Percentiles rank a stretch among this genome's conserved stretches.
Evolutionary conservation across 1,140 invertebrate genomes (phyloP).

Genomic region (Diploscapter pachys): DNA sequence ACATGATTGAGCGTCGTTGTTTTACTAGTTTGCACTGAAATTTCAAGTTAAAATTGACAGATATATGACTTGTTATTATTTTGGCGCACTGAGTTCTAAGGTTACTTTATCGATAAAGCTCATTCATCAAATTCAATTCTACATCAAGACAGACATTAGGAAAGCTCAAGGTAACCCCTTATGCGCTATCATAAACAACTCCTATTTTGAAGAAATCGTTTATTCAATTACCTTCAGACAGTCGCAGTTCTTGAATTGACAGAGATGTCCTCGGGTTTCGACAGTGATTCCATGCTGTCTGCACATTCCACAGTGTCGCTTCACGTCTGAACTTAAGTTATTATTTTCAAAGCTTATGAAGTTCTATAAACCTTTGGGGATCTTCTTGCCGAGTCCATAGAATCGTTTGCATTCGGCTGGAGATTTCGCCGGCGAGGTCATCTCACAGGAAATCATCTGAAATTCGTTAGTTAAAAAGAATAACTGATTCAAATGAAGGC

Average conservation of each 20-base stretch:
- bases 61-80: background rate
- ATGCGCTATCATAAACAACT: too few species aligned
- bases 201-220: background rate
- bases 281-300: conserved; percentile 49
- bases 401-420: conserved; percentile 22
- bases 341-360: background rate
- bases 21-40: conserved; percentile 55
- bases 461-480: too few species aligned
- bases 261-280: conserved; percentile 52
- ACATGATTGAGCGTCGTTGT: conserved; percentile 50
- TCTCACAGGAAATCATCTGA: too few species aligned
- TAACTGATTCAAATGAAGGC: too few species aligned
- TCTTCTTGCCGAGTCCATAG: conserved; percentile 31
- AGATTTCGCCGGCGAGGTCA: too few species aligned
- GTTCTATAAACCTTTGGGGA: conserved; percentile 33
- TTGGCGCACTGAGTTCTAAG: too few species aligned
- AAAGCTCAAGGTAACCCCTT: background rate
- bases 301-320: conserved; percentile 55
- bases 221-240: conserved; percentile 43
- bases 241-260: conserved; percentile 48
- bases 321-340: conserved; percentile 45
- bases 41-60: background rate
- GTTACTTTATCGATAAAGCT: background rate
- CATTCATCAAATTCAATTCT: background rate
- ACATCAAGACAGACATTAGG: background rate